Evolutionary conservation across 2,888 invertebrate genomes (phyloP), one percentile per base, ranked within the genome.

Genomic region (Mesorhabditis spiculigera): DNA sequence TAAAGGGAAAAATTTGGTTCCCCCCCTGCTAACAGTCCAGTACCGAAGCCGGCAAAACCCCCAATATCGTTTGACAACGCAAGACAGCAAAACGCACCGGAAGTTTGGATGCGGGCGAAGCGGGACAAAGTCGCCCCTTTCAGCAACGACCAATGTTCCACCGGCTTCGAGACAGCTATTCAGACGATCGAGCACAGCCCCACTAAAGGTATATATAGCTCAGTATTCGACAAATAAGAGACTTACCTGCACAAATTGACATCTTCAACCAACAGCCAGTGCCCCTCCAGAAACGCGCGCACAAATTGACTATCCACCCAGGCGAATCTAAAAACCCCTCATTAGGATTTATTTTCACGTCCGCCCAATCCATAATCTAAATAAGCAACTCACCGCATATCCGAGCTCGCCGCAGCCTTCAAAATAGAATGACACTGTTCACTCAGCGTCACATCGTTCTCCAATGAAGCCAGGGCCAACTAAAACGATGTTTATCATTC

Each of bases 111-210:
- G 94, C 3, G 96, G 95, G 81, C 87, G 90, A 67, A 93, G 89
- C 73, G 91, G 89, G 65, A 92, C 92, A 50, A 72, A 77, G 68
- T 91, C 89, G 8, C 89, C 87, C 81, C 95, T 90, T 88, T 98
- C 98, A 4, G 93, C 93, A 71, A 99, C 90, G 69, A 91, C 91
- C 5, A 99, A 89, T 2, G 91, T 91, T 0, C 98, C 98, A 78
- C 92, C 91, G 0, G 94, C 93, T 88, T 99, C 99, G 81, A 99
- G 89, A 6, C 98, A 90, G 0, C 93, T 93, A 89, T 99, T 99
- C 16, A 99, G 89, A 77, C 98, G 91, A 87, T 99, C 98, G 80
- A 99, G 88, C 8, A 99, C 95, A 6, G 98, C 96, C 1, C 97
- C 91, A 78, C 95, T 89, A 80, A 82, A 79, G 66, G 4, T 13